A percentile compares a stretch with the other conserved stretches of the same genome.
phyloP scores from a whole-genome alignment of 2,113 vertebrate genomes.

The Lagopus leucura region DNA sequence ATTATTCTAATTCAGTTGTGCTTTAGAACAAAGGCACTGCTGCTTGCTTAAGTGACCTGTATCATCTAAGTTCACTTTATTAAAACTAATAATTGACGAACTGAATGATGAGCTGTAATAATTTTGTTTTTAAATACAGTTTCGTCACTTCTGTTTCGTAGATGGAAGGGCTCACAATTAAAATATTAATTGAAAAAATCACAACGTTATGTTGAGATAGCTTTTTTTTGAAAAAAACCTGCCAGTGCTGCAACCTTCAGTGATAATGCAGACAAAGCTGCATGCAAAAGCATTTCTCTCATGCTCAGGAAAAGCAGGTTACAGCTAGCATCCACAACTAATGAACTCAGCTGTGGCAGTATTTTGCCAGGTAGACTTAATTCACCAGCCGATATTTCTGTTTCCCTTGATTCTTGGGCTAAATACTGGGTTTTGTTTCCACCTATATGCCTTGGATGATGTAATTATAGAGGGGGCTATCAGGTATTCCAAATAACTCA shows the following conservation, averaged over 20 bases:
- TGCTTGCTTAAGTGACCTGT: conserved; percentile 12
- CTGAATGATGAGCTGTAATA: not conserved
- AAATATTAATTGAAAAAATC: conserved; percentile 58
- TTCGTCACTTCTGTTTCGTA: not conserved
- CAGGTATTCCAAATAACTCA: not conserved
- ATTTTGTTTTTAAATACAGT: not conserved
- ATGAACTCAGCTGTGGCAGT: not conserved
- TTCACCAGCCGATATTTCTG: not conserved
- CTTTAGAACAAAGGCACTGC: not conserved
- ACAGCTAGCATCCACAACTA: conserved; percentile 15
- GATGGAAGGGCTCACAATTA: conserved; percentile 23
- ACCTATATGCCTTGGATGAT: not conserved
- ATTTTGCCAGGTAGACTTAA: not conserved
- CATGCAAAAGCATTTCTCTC: not conserved
- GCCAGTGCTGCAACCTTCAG: conserved; percentile 26
- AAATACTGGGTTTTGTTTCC: not conserved
- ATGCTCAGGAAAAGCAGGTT: not conserved
- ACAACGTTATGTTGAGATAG: conserved; percentile 2
- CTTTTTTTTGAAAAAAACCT: not conserved
- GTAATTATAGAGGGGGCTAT: not conserved
- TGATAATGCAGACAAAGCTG: not conserved
- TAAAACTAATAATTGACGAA: conserved; percentile 41
- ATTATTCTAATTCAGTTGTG: conserved; percentile 38
- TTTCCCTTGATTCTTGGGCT: not conserved
- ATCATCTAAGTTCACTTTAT: conserved; percentile 6